These are phyloP conservation scores for Megamerina dolium DNA, from an alignment of 2,888 invertebrate genomes.

Conservation along the genomic window DNA sequence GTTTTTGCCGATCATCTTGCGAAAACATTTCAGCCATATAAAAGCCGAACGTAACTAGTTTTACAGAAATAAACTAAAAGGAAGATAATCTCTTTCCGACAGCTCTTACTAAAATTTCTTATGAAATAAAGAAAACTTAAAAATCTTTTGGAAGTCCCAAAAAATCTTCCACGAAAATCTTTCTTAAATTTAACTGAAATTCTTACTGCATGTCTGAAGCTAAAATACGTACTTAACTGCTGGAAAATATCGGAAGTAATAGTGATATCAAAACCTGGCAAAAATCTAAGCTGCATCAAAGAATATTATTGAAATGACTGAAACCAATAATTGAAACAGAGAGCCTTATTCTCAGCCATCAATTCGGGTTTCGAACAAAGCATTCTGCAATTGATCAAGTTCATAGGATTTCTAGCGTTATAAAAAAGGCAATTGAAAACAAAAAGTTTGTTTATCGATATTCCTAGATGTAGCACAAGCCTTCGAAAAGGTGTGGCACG, in stretches of 20 bases:
- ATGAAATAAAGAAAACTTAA: neutral
- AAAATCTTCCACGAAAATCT: neutral
- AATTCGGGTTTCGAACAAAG: neutral
- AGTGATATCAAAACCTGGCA: neutral
- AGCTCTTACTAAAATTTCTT: neutral
- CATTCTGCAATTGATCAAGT: slow-evolving; percentile 1
- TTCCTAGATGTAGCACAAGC: slow-evolving; percentile 6
- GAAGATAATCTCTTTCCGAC: neutral
- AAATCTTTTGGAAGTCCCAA: neutral
- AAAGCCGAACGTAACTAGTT: neutral
- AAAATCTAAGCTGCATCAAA: neutral
- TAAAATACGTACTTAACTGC: neutral
- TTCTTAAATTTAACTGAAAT: neutral
- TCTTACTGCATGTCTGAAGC: neutral
- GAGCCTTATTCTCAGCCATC: neutral
- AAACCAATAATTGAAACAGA: neutral
- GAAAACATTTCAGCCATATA: neutral
- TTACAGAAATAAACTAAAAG: neutral
- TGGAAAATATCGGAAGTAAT: neutral
- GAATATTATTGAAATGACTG: neutral
- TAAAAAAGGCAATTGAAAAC: neutral
- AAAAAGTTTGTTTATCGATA: slow-evolving; percentile 3
- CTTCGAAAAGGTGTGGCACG: slow-evolving; percentile 6
- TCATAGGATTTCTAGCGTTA: slow-evolving; percentile 1
- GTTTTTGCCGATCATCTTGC: no score